Percentiles rank a stretch among this genome's conserved stretches.
Conservation (phyloP, 2,888 invertebrate genomes). For the Synanthedon formicaeformis region DNA sequence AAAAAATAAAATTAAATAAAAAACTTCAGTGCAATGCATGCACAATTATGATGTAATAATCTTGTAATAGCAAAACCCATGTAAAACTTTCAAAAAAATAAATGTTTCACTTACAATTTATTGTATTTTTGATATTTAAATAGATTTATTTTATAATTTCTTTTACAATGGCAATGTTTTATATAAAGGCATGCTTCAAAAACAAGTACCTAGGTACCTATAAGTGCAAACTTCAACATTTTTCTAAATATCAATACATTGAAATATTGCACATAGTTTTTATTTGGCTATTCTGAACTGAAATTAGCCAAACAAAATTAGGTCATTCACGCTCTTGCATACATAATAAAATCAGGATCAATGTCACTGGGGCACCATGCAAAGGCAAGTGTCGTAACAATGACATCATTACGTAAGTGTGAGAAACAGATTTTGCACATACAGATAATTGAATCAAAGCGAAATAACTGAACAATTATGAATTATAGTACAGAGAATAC, state of each 20-base stretch:
- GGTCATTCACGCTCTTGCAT: background rate
- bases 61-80: background rate
- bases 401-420: constrained; percentile 56
- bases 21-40: no score
- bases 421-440: background rate
- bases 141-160: background rate
- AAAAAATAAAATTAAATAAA: no score
- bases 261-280: background rate
- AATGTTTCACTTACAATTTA: background rate
- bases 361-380: constrained; percentile 46
- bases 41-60: background rate
- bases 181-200: background rate
- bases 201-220: background rate
- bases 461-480: no score
- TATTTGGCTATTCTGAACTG: background rate
- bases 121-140: background rate
- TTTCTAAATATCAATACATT: background rate
- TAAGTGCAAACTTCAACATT: background rate
- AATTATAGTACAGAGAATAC: no score
- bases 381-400: constrained; percentile 46
- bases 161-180: background rate
- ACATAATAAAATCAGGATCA: constrained; percentile 45
- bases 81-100: background rate
- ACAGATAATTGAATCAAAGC: no score
- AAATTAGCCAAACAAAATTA: background rate